Base-by-base conservation (phyloP, 2,797 vertebrate species). In the Crenuchus spilurus region DNA sequence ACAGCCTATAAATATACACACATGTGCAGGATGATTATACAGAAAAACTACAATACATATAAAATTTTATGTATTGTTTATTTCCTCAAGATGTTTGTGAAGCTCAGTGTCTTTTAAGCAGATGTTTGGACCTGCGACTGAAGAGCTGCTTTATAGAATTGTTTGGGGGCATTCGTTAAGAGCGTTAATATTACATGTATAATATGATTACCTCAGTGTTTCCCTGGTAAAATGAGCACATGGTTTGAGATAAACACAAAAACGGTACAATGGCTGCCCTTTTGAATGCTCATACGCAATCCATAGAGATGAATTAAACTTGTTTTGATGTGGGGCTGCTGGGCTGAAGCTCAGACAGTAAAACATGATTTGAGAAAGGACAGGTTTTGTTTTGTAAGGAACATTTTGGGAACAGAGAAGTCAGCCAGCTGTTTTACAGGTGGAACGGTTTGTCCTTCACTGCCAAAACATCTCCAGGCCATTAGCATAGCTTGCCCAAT, bases 401-500 rank as follows among this genome's bases (percentile, higher is more conserved):
- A 68, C 31, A n/a, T 39, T 35, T 44, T 41, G 62, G 24, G 60
- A 60, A 48, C 30, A 16, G 14, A 62, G 65, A 24, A 51, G 35
- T 60, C 48, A 48, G 54, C 70, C 71, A 72, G 55, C 61, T 51
- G 67, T 39, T 35, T 60, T 51, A 60, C 71, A 67, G 66, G 49
- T 52, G 41, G 54, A 73, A 42, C 63, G 39, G 18, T 69, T 35
- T 49, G 77, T 68, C 52, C 65, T n/a, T 28, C 22, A 7, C 26
- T 58, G 66, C 39, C 58, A 66, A 77, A 80, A 73, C 73, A 74
- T 14, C 46, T 20, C 62, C 70, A 74, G 70, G 55, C 60, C 33
- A 37, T 61, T 16, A 16, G 31, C 72, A 9, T 2, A 35, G 18
- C 22, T 14, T 31, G 16, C 13, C 26, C 14, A 6, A n/a, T n/a